phyloP scores from a whole-genome alignment of 2,888 invertebrate species.

The Macrostomum cliftonense region DNA sequence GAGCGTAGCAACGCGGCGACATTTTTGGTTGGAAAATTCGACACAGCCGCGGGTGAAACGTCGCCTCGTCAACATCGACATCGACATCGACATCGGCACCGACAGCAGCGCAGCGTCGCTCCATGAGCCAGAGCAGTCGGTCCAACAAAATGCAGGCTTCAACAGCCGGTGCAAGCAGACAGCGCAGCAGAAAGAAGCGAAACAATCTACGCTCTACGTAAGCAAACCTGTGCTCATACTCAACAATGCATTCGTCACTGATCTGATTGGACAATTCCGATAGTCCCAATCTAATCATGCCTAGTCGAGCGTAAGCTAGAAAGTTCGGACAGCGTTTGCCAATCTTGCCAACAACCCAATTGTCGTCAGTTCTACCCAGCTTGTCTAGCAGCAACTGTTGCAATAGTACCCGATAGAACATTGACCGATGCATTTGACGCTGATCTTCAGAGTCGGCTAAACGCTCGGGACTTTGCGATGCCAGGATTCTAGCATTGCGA shows the following conservation, averaged over 20 bases:
- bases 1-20: slow-evolving; percentile 62
- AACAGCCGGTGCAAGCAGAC: slow-evolving; percentile 57
- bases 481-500: slow-evolving; percentile 63
- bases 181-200: slow-evolving; percentile 54
- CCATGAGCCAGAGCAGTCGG: slow-evolving; percentile 54
- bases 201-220: slow-evolving; percentile 16
- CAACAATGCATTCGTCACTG: slow-evolving; percentile 14
- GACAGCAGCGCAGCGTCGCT: too few relatives aligned
- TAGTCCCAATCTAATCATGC: background rate
- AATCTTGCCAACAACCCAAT: slow-evolving; percentile 34
- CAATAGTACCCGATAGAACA: slow-evolving; percentile 58
- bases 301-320: slow-evolving; percentile 43
- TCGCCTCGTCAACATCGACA: too few relatives aligned
- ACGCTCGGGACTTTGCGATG: slow-evolving; percentile 61
- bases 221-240: slow-evolving; percentile 14
- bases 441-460: slow-evolving; percentile 28
- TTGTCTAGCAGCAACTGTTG: slow-evolving; percentile 42
- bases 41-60: too few relatives aligned
- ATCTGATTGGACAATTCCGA: slow-evolving; percentile 14
- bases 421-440: slow-evolving; percentile 31
- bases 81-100: too few relatives aligned
- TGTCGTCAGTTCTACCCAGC: slow-evolving; percentile 24
- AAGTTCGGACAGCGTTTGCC: slow-evolving; percentile 49
- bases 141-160: slow-evolving; percentile 66
- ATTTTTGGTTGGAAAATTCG: slow-evolving; percentile 54